phyloP scores from a whole-genome alignment of 1,140 invertebrate genomes.

The Cheumatopsyche charites region DNA sequence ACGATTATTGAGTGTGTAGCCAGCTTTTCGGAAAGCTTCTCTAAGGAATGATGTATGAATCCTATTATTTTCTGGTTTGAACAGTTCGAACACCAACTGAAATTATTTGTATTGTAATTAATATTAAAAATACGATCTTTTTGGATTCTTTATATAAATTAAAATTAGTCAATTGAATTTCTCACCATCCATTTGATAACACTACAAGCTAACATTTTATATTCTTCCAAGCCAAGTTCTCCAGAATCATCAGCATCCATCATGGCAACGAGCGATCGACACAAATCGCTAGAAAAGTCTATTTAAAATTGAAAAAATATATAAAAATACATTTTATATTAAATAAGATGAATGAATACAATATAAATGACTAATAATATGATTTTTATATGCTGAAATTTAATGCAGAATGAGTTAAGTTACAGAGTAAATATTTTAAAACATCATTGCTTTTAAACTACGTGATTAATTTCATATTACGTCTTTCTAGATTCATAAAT shows the following conservation, averaged over 20 bases:
- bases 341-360: too few species aligned
- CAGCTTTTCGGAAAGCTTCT: conserved; percentile 83
- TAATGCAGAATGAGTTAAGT: too few species aligned
- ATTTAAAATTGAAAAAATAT: too few species aligned
- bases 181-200: conserved; percentile 91
- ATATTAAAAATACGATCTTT: not conserved
- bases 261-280: conserved; percentile 97
- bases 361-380: too few species aligned
- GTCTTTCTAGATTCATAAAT: too few species aligned
- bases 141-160: too few species aligned
- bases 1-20: conserved; percentile 89
- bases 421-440: too few species aligned
- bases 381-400: too few species aligned
- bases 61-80: conserved; percentile 83
- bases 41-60: conserved; percentile 88
- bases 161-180: conserved; percentile 25
- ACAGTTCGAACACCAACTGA: conserved; percentile 87
- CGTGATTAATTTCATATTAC: too few species aligned
- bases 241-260: conserved; percentile 90
- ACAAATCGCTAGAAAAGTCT: conserved; percentile 91
- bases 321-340: too few species aligned
- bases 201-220: conserved; percentile 83
- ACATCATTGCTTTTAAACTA: too few species aligned
- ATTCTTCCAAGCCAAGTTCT: conserved; percentile 94
- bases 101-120: conserved; percentile 31